Evolutionary conservation across 2,113 vertebrate species (phyloP), one percentile per base, ranked within the genome.

Genomic region (Nesospiza acunhae): DNA sequence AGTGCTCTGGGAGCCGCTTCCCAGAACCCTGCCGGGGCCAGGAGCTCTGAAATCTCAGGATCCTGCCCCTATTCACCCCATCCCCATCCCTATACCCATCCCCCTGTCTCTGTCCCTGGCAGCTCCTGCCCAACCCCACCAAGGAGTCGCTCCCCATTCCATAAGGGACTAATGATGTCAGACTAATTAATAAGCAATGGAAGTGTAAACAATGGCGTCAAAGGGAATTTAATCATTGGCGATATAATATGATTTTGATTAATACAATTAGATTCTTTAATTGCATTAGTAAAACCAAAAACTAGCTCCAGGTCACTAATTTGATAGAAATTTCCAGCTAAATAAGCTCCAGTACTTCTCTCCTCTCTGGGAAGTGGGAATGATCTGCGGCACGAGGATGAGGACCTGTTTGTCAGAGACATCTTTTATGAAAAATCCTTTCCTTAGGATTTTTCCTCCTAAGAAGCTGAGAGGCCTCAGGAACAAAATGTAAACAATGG

Each of bases 201-300:
- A 80, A 97, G 77, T 68, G 63, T 94, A 91, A 94, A 96, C 82
- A 96, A 35, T 28, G 42, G 89, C 75, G 94, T 96, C 92, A 49
- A 97, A 97, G 95, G 92, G 90, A 96, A 96, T 96, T 96, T 92
- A 95, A 96, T 96, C 92, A 96, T 94, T 92, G 91, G 83, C 89
- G 72, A 95, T 95, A 94, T 88, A 95, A 93, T 96, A 91, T 63
- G 85, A 94, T 88, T 60, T 89, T 87, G 85, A 97, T 97, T 96
- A 96, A 96, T 93, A 93, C 84, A 88, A 95, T 94, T 93, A 97
- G 69, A 83, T 83, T 33, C 52, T 90, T 85, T 95, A 94, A 94
- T 91, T 93, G 82, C 72, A 76, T 96, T 93, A 94, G 93, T 23
- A 91, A 95, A 94, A 23, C 50, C 14, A n/a, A 86, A 90, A 90